Base-by-base conservation (phyloP, 2,797 vertebrate genomes). In the Falco biarmicus region DNA sequence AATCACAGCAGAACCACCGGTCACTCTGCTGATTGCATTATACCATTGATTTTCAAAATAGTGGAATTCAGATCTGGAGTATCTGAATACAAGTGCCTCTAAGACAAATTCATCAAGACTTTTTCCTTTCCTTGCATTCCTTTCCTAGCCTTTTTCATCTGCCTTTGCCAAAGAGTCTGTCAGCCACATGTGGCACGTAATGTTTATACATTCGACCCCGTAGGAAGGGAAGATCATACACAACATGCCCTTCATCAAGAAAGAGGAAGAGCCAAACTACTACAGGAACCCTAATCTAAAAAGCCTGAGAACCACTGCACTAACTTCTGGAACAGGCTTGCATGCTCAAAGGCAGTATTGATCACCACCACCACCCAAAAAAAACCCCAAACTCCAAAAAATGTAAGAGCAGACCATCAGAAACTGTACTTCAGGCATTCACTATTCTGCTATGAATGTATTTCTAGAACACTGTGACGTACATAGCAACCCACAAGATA, bases 141-240 rank as follows among this genome's bases (percentile, higher is more conserved):
- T 1, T 79, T 87, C 51, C 60, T 47, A 93, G 28, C 8, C 9
- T 87, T 73, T 77, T 77, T 50, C 3, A 3, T 60, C 20, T 60
- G 66, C 53, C 25, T 93, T 80, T 77, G 68, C 64, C 84, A 79
- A 83, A 74, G 45, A 48, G 60, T 32, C 76, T 84, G 64, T 77
- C 75, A 83, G 82, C 64, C 68, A 54, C 66, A 56, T 12, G 71
- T 66, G 60, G 84, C 22, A 66, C 3, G 0, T 37, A 56, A 57
- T 6, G 8, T 71, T 94, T 75, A 71, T 28, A 71, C 39, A 57
- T 61, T 88, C 10, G 3, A 89, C 24, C 13, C 37, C 79, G 5
- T 31, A 56, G 2, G 26, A 92, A 84, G 16, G 39, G 37, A 92
- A 64, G 25, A 78, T 57, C 32, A 34, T 4, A 68, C n/a, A 26